phyloP scores from a whole-genome alignment of 2,888 invertebrate genomes.

The Lapara coniferarum region DNA sequence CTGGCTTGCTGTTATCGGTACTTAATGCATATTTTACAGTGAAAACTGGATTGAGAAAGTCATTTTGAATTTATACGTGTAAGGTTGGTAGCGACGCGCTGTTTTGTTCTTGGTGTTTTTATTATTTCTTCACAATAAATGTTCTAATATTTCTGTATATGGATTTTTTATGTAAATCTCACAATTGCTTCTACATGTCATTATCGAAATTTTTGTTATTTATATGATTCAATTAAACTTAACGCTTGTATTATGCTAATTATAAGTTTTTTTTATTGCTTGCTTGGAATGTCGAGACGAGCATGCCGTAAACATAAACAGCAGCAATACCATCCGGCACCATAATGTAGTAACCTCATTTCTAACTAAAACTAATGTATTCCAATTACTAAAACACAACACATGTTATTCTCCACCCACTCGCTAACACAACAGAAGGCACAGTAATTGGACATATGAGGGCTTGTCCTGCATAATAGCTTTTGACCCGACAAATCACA shows the following conservation, averaged over 20 bases:
- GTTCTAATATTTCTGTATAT: neutral
- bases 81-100: neutral
- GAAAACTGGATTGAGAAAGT: slow-evolving; percentile 25
- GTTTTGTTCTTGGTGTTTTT: neutral
- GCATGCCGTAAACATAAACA: too few species aligned
- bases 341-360: neutral
- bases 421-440: neutral
- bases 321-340: too few species aligned
- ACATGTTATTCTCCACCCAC: neutral
- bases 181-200: too few species aligned
- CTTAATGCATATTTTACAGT: slow-evolving; percentile 21
- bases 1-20: slow-evolving; percentile 18
- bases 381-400: neutral
- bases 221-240: too few species aligned
- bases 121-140: neutral
- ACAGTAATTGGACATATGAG: slow-evolving; percentile 10
- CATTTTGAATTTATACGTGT: neutral
- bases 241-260: too few species aligned
- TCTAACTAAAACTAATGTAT: neutral
- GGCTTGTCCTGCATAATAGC: slow-evolving; percentile 20
- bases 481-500: neutral
- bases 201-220: too few species aligned
- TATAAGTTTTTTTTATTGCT: too few species aligned
- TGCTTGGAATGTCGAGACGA: too few species aligned
- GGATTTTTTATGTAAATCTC: too few species aligned